These are phyloP conservation scores for Hippocampus mohnikei DNA, from an alignment of 2,113 vertebrate species.

Conservation along the genomic window DNA sequence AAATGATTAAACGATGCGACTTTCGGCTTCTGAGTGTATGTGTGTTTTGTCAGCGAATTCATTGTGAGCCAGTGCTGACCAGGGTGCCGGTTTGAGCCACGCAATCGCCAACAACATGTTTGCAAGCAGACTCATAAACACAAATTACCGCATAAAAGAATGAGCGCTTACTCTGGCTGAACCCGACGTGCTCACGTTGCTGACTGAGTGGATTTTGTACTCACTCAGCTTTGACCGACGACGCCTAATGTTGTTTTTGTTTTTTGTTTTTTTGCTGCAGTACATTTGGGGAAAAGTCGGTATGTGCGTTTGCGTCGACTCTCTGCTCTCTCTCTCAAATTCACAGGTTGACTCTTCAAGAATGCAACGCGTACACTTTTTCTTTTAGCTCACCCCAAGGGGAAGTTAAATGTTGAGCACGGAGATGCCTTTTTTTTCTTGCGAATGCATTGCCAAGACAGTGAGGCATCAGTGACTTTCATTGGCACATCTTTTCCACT, in stretches of 20 bases:
- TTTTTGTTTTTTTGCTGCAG: conserved; percentile 14
- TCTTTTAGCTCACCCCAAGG: conserved; percentile 10
- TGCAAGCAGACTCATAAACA: conserved; percentile 14
- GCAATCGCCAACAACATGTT: neutral
- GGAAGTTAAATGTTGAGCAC: conserved; percentile 40
- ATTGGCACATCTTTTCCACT: conserved; percentile 45
- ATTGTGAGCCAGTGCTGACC: conserved; percentile 43
- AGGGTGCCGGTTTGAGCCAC: conserved; percentile 26
- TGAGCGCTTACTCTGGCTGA: conserved; percentile 33
- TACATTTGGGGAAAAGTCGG: neutral
- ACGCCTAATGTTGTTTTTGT: conserved; percentile 4
- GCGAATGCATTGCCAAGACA: conserved; percentile 27
- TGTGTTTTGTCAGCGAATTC: conserved; percentile 38
- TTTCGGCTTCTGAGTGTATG: conserved; percentile 6
- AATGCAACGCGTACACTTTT: conserved; percentile 27
- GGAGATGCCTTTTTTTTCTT: conserved; percentile 19
- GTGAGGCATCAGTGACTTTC: conserved; percentile 39
- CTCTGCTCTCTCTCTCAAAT: conserved; percentile 17
- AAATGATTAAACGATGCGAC: conserved; percentile 10
- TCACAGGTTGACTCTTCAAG: conserved; percentile 37
- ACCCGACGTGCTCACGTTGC: conserved; percentile 44
- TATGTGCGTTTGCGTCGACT: conserved; percentile 11
- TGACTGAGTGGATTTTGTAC: conserved; percentile 47
- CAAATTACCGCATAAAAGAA: conserved; percentile 16
- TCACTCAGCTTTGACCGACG: conserved; percentile 27